These are phyloP conservation scores for Sebastes iracundus DNA, from an alignment of 2,797 vertebrate genomes.

Conservation along the genomic window DNA sequence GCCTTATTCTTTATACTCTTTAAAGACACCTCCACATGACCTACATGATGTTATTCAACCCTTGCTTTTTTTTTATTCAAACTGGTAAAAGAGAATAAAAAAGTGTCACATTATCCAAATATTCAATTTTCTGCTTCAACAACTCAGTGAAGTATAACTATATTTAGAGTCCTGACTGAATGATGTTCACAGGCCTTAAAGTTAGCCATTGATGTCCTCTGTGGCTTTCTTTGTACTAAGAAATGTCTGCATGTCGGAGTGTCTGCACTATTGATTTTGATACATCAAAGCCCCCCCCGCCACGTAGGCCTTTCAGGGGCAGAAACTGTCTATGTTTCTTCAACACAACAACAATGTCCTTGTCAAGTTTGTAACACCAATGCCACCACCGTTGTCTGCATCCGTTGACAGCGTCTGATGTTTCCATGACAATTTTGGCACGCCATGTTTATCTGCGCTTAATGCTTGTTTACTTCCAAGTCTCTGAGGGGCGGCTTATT, in stretches of 20 bases:
- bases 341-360: constrained; percentile 28
- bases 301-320: constrained; percentile 16
- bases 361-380: constrained; percentile 37
- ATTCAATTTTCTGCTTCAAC: constrained; percentile 6
- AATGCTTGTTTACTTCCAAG: constrained; percentile 74
- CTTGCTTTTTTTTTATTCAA: background rate
- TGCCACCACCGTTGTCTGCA: constrained; percentile 27
- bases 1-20: background rate
- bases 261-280: constrained; percentile 50
- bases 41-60: background rate
- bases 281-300: constrained; percentile 33
- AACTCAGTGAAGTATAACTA: background rate
- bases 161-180: constrained; percentile 16
- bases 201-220: constrained; percentile 13
- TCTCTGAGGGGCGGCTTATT: constrained; percentile 65
- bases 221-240: constrained; percentile 19
- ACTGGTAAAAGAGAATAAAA: background rate
- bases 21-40: background rate
- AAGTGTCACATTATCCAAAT: constrained; percentile 6
- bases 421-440: constrained; percentile 73
- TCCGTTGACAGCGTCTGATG: constrained; percentile 61
- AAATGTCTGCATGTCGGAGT: constrained; percentile 18
- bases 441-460: constrained; percentile 69
- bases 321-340: constrained; percentile 22
- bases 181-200: constrained; percentile 24